Evolutionary conservation across 2,888 invertebrate species (phyloP).

Genomic region (Tetanocera ferruginea): DNA sequence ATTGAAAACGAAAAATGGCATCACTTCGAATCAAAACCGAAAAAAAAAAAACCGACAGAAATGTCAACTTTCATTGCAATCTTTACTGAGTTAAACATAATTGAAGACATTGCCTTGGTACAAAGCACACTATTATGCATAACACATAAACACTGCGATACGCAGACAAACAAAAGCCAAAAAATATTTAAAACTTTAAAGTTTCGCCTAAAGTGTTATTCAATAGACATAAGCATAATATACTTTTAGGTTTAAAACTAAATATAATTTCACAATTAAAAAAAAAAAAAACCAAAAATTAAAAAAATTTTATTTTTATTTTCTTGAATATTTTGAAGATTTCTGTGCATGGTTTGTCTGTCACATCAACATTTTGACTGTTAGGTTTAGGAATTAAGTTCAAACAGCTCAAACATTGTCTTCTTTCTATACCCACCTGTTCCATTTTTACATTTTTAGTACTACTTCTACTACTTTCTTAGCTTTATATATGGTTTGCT

Average conservation of each 20-base stretch:
- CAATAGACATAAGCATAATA: constrained; percentile 8
- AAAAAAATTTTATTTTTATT: not conserved
- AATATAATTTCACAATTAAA: constrained; percentile 7
- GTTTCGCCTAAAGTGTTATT: not conserved
- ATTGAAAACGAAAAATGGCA: not conserved
- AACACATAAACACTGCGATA: not conserved
- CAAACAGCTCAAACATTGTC: not conserved
- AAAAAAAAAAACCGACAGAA: not conserved
- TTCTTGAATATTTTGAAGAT: not conserved
- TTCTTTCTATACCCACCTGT: not conserved
- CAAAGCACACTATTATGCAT: constrained; percentile 13
- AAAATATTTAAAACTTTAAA: not conserved
- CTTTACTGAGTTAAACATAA: not conserved
- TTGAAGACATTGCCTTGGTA: constrained; percentile 20
- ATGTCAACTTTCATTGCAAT: not conserved
- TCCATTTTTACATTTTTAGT: not conserved
- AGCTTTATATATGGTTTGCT: constrained; percentile 6
- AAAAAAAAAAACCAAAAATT: not conserved
- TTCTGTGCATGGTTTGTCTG: not conserved
- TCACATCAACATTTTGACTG: constrained; percentile 26
- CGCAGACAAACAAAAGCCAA: not conserved
- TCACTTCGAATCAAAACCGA: not conserved
- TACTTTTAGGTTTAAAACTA: constrained; percentile 8
- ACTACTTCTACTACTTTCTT: not conserved
- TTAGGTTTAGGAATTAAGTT: not conserved